These are phyloP conservation scores for Hemichromis elongatus DNA, from an alignment of 2,113 vertebrate species.

Conservation along the genomic window DNA sequence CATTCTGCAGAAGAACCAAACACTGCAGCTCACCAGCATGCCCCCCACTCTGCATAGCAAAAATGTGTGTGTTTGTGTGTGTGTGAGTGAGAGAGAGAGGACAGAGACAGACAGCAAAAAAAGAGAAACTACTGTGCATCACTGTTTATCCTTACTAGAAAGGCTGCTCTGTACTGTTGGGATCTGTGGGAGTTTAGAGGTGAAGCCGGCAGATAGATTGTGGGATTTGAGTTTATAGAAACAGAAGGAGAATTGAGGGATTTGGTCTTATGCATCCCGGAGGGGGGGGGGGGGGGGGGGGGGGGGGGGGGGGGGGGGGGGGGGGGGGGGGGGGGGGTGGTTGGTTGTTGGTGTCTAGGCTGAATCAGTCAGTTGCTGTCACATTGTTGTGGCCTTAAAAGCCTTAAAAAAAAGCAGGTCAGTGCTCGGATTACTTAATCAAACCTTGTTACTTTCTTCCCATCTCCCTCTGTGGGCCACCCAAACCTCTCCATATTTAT, in stretches of 20 bases:
- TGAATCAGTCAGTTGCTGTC: conserved; percentile 30
- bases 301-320: background rate
- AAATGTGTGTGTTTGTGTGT: background rate
- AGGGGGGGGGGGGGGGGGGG: background rate
- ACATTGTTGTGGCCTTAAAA: conserved; percentile 64
- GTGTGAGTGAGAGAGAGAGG: background rate
- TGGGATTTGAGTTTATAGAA: background rate
- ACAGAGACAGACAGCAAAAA: background rate
- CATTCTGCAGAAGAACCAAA: conserved; percentile 47
- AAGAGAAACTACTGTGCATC: background rate
- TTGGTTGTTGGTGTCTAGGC: background rate
- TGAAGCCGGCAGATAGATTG: background rate
- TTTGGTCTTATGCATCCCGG: background rate
- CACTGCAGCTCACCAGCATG: conserved; percentile 26
- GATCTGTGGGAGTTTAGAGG: background rate
- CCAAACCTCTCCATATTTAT: background rate
- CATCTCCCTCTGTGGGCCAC: background rate
- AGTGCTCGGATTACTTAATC: conserved; percentile 60
- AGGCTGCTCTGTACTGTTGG: background rate
- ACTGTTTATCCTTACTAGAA: background rate
- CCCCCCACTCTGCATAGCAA: conserved; percentile 26
- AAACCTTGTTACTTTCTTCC: background rate
- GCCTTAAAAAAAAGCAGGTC: too few relatives aligned
- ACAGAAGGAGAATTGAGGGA: background rate
- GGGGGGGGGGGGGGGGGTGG: background rate